phyloP scores from a whole-genome alignment of 2,797 vertebrate genomes.

The Parambassis ranga region DNA sequence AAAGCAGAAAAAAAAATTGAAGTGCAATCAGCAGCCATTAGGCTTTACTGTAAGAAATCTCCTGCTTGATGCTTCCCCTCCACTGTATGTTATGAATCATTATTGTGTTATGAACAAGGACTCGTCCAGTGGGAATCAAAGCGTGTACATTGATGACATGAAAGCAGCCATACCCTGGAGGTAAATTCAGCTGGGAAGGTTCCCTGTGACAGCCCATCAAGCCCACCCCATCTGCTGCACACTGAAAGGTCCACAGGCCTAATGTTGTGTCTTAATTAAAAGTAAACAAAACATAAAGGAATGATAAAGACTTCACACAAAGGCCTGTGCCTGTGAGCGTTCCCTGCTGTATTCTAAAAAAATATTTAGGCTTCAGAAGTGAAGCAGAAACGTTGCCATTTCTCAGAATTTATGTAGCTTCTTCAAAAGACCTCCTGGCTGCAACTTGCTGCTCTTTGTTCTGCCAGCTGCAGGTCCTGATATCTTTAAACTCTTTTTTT shows the following conservation, averaged over 20 bases:
- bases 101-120: neutral
- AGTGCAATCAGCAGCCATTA: no score
- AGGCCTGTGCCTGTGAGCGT: neutral
- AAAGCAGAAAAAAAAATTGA: no score
- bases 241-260: constrained; percentile 1
- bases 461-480: constrained; percentile 20
- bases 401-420: neutral
- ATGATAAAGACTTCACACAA: neutral
- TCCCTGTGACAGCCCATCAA: constrained; percentile 45
- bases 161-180: constrained; percentile 25
- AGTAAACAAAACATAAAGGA: constrained; percentile 8
- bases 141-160: constrained; percentile 28
- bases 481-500: constrained; percentile 34
- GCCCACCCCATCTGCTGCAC: constrained; percentile 21
- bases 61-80: neutral
- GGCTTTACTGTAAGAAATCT: neutral
- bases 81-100: constrained; percentile 19
- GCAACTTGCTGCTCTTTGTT: constrained; percentile 7
- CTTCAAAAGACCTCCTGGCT: constrained; percentile 16
- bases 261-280: neutral
- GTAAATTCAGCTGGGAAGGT: constrained; percentile 37
- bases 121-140: constrained; percentile 32
- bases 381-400: constrained; percentile 2
- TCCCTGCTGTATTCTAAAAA: neutral
- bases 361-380: neutral